Conservation (phyloP, 2,888 invertebrate species). For the Synanthedon vespiformis region DNA sequence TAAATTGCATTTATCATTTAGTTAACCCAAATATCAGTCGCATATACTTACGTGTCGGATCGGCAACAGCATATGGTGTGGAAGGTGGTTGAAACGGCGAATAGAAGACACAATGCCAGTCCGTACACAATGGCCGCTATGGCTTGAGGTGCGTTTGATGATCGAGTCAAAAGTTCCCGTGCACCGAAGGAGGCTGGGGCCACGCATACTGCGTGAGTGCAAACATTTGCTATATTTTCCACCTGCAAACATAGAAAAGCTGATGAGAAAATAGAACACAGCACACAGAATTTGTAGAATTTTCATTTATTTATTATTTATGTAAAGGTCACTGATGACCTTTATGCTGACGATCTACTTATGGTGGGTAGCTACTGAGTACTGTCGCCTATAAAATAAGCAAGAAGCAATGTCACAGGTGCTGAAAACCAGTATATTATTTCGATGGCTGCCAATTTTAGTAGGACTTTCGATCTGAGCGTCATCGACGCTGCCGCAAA, state of each 20-base stretch:
- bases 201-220: conserved; percentile 92
- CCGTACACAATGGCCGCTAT: conserved; percentile 90
- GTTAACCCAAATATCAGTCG: neutral
- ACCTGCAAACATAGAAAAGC: conserved; percentile 46
- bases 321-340: neutral
- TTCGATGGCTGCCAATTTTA: too few species aligned
- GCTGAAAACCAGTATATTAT: too few species aligned
- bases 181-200: conserved; percentile 86
- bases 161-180: conserved; percentile 79
- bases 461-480: too few species aligned
- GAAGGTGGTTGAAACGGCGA: conserved; percentile 90
- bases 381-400: too few species aligned
- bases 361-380: too few species aligned
- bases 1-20: neutral
- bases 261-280: too few species aligned
- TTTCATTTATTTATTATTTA: neutral
- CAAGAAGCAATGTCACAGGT: too few species aligned
- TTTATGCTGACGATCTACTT: too few species aligned
- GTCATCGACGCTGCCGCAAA: too few species aligned
- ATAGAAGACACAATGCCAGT: conserved; percentile 84
- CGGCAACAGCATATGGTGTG: conserved; percentile 86
- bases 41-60: conserved; percentile 50
- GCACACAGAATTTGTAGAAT: too few species aligned
- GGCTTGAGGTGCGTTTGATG: conserved; percentile 79
- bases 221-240: conserved; percentile 91